Percentiles rank a stretch among this genome's conserved stretches.
phyloP scores from a whole-genome alignment of 2,888 invertebrate species.

The Clostera curtula region DNA sequence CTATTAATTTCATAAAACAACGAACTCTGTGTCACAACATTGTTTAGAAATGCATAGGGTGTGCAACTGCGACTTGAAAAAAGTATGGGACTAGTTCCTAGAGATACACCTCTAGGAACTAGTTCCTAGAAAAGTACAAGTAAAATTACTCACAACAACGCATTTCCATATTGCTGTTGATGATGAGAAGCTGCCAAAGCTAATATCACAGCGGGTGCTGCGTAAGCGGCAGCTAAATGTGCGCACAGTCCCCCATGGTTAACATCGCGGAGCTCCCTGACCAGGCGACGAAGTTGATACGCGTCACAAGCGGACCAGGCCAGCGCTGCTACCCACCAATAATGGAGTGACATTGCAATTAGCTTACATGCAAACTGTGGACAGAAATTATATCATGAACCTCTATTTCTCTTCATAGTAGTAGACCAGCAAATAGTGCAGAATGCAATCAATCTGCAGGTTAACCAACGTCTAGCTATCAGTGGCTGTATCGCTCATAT shows the following conservation, averaged over 20 bases:
- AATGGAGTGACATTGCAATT: constrained; percentile 92
- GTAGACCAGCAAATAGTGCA: not conserved
- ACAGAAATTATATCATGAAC: not conserved
- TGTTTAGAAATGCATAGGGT: too few relatives aligned
- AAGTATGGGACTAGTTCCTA: too few relatives aligned
- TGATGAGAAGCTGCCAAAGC: constrained; percentile 93
- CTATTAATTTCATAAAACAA: too few relatives aligned
- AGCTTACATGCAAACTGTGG: constrained; percentile 88
- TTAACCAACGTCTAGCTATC: too few relatives aligned
- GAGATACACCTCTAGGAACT: too few relatives aligned
- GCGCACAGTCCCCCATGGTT: constrained; percentile 96
- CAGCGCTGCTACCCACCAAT: constrained; percentile 92
- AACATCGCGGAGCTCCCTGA: constrained; percentile 96
- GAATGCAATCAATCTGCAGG: too few relatives aligned
- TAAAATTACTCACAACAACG: constrained; percentile 91
- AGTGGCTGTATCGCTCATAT: too few relatives aligned
- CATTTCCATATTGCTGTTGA: constrained; percentile 96
- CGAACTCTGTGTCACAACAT: too few relatives aligned
- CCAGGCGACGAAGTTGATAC: constrained; percentile 93
- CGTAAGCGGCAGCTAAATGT: constrained; percentile 94
- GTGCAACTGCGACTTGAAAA: too few relatives aligned
- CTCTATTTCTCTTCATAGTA: not conserved
- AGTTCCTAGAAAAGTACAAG: constrained; percentile 69
- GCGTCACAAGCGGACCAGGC: constrained; percentile 95
- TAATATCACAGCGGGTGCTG: constrained; percentile 92